Conservation (phyloP, 1,140 invertebrate species). For the Drosophila littoralis region DNA sequence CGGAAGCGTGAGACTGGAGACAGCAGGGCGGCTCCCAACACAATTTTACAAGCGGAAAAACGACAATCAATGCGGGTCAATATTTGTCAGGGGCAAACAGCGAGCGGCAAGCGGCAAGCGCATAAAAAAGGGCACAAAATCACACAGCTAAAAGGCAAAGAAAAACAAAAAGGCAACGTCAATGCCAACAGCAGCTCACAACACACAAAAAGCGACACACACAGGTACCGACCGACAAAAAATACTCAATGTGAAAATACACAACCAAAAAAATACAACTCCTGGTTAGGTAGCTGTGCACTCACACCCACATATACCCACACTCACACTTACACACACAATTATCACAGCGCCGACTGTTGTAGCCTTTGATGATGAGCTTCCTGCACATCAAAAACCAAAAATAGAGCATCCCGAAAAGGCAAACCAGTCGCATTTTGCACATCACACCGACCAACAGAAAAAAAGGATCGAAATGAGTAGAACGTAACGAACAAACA, state of each 20-base stretch:
- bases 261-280: constrained; percentile 26
- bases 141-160: constrained; percentile 59
- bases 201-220: constrained; percentile 34
- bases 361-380: constrained; percentile 76
- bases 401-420: constrained; percentile 72
- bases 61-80: constrained; percentile 84
- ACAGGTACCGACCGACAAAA: constrained; percentile 23
- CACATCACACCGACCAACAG: constrained; percentile 21
- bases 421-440: constrained; percentile 40
- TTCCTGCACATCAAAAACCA: constrained; percentile 80
- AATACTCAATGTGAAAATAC: constrained; percentile 26
- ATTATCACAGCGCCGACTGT: constrained; percentile 65
- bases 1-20: constrained; percentile 45
- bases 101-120: constrained; percentile 28
- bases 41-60: constrained; percentile 82
- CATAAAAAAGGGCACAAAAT: constrained; percentile 58
- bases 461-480: constrained; percentile 45
- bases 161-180: constrained; percentile 53
- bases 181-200: constrained; percentile 44
- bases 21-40: constrained; percentile 31
- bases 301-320: constrained; percentile 25
- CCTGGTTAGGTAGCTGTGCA: constrained; percentile 1
- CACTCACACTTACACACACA: constrained; percentile 49
- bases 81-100: constrained; percentile 80
- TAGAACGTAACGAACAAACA: constrained; percentile 76